Base-by-base conservation (phyloP, 1,140 invertebrate species). In the Lineus longissimus region DNA sequence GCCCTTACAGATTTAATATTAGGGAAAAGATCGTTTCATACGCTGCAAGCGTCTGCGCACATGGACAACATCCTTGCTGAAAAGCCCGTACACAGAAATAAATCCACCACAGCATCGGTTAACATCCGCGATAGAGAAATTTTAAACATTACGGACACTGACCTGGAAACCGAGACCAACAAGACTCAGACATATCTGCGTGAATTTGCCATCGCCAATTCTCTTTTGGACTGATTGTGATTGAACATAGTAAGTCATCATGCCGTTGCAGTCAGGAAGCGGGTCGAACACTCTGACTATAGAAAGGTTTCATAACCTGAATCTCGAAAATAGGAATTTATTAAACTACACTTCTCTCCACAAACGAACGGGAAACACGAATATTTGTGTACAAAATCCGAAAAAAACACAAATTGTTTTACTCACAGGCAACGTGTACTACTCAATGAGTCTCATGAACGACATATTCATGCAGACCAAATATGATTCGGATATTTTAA, bases 401-500 rank as follows among this genome's bases (percentile, higher is more conserved):
- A 51, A 51, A 27, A 51, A 51, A 51, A 51, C 47, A n/a, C 47
- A 51, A 51, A 51, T 51, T 7, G 47, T 51, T 4, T n/a, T 51
- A 7, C n/a, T 51, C 6, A 51, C 47, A n/a, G 47, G 47, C 6
- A 51, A 51, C 6, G 47, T 51, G 19, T 51, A 7, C 47, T 51
- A 51, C n/a, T 51, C 47, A 4, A 51, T 51, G 47, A 7, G 47
- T n/a, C 47, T 51, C 6, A 51, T n/a, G 4, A 51, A 51, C 47
- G 47, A 51, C n/a, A 27, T 51, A n/a, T 51, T 51, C 25, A 51
- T 51, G 47, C 47, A 51, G 47, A 51, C 47, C n/a, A 51, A 51
- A n/a, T 51, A 51, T n/a, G 47, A 51, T 51, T 51, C 47, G 6
- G 47, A 51, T 51, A n/a, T 51, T 4, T 51, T 51, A n/a, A 51